Conservation (phyloP, 2,888 invertebrate genomes). For the Escarpia spicata region DNA sequence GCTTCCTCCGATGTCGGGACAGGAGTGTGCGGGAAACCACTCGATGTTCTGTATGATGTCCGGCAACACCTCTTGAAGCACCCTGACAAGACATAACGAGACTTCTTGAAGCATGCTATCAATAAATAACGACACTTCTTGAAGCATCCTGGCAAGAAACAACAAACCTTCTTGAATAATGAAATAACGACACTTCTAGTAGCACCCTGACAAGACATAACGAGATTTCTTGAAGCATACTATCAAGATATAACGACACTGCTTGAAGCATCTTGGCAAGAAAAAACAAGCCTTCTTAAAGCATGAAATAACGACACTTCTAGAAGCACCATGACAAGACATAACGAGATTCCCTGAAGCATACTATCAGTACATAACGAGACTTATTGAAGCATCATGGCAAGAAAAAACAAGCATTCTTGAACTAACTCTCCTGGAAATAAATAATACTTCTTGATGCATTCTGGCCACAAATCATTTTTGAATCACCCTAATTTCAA, state of each 20-base stretch:
- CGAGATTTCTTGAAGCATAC: neutral
- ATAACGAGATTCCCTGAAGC: neutral
- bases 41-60: neutral
- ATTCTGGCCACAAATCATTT: neutral
- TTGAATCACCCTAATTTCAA: neutral
- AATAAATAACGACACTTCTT: neutral
- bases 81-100: neutral
- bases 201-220: too few relatives aligned
- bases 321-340: neutral
- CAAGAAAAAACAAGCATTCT: too few relatives aligned
- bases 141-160: too few relatives aligned
- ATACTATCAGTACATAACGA: neutral
- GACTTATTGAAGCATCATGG: neutral
- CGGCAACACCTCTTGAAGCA: neutral
- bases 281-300: too few relatives aligned
- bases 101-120: neutral
- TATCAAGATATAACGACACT: neutral
- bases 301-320: neutral
- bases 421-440: neutral
- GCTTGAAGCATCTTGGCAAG: neutral
- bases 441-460: neutral
- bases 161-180: too few relatives aligned
- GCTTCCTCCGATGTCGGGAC: neutral
- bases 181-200: too few relatives aligned
- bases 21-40: neutral